phyloP scores from a whole-genome alignment of 2,797 vertebrate genomes.

The Crenuchus spilurus region DNA sequence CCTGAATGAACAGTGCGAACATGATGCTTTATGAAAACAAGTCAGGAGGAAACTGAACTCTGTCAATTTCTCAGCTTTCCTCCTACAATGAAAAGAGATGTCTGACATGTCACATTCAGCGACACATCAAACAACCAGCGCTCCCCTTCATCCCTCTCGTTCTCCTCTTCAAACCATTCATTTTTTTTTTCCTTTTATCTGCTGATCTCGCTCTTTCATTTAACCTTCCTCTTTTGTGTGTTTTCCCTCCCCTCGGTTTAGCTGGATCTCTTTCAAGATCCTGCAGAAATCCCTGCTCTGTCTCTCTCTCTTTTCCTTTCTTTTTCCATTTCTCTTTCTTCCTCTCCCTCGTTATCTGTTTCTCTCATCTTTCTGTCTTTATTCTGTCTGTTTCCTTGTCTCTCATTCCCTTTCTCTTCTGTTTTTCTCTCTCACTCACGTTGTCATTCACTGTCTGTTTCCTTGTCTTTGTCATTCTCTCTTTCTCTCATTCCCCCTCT shows the following conservation, averaged over 20 bases:
- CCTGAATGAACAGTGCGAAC: not conserved
- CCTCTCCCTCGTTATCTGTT: no score
- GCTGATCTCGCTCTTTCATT: conserved; percentile 24
- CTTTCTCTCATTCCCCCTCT: no score
- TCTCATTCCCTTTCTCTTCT: no score
- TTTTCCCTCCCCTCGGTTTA: not conserved
- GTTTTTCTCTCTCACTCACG: no score
- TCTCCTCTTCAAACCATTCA: not conserved
- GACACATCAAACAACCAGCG: conserved; percentile 7
- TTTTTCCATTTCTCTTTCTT: not conserved
- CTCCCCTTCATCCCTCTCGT: conserved; percentile 5
- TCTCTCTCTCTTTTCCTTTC: not conserved
- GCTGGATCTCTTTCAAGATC: conserved; percentile 4
- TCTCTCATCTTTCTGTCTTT: no score
- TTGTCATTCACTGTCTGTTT: no score
- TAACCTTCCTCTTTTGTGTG: conserved; percentile 26
- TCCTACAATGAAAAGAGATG: not conserved
- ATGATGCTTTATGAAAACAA: not conserved
- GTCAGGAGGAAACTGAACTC: not conserved
- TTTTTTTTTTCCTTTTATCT: conserved; percentile 13
- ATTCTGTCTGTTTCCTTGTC: no score
- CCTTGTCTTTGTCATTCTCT: no score
- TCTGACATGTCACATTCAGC: not conserved
- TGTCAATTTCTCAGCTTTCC: conserved; percentile 4
- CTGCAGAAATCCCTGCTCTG: not conserved